Conservation (phyloP, 1,140 invertebrate genomes). For the Drosophila nannoptera region DNA sequence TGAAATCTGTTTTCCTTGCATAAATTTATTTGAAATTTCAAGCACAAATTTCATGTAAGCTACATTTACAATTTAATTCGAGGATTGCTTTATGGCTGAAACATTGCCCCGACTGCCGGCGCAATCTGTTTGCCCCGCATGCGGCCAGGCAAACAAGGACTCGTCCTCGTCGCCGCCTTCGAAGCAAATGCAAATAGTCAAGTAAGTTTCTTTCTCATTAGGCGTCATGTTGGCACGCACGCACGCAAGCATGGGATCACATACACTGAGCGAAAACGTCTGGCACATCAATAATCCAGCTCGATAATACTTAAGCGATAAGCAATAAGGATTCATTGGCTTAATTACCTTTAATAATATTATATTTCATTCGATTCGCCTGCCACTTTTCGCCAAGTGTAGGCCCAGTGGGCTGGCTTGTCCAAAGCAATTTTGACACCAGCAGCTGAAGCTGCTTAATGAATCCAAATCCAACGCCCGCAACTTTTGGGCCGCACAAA, state of each 20-base stretch:
- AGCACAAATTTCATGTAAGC: not conserved
- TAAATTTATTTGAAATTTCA: not conserved
- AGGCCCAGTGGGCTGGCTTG: slow-evolving; percentile 13
- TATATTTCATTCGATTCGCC: not conserved
- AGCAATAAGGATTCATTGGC: too few species aligned
- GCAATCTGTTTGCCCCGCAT: slow-evolving; percentile 6
- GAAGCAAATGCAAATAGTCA: slow-evolving; percentile 67
- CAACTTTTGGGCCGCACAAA: slow-evolving; percentile 47
- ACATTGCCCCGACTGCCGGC: slow-evolving; percentile 23
- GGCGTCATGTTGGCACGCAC: slow-evolving; percentile 61
- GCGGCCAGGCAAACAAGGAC: slow-evolving; percentile 38
- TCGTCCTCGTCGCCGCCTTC: slow-evolving; percentile 34
- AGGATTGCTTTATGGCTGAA: slow-evolving; percentile 6
- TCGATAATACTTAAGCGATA: too few species aligned
- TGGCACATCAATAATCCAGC: too few species aligned
- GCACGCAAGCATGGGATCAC: slow-evolving; percentile 22
- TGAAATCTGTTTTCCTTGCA: not conserved
- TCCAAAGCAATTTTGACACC: slow-evolving; percentile 65
- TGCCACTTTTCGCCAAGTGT: not conserved
- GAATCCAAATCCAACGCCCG: slow-evolving; percentile 71
- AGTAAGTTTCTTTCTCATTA: slow-evolving; percentile 77
- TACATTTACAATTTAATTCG: slow-evolving; percentile 21
- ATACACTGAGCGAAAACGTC: not conserved
- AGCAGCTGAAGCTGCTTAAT: slow-evolving; percentile 60
- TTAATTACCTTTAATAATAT: too few species aligned